A percentile compares a stretch with the other conserved stretches of the same genome.
Evolutionary conservation across 2,113 vertebrate species (phyloP).

Genomic region (Poeciliopsis turrubarensis): DNA sequence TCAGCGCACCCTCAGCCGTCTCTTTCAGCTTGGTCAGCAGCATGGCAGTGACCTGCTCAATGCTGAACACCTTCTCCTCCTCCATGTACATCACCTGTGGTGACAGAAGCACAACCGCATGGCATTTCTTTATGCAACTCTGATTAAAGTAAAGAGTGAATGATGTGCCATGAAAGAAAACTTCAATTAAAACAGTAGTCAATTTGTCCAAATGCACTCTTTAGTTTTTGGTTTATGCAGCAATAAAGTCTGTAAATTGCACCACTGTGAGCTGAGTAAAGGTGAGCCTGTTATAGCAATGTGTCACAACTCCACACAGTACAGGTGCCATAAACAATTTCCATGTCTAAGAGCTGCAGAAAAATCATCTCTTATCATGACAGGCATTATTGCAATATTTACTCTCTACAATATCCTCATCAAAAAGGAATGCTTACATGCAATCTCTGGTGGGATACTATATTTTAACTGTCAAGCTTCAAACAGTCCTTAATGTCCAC

Average conservation of each 20-base stretch:
- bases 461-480: background rate
- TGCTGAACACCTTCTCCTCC: conserved; percentile 94
- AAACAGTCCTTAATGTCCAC: background rate
- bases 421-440: background rate
- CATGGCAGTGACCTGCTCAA: conserved; percentile 96
- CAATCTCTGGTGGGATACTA: background rate
- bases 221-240: too few species aligned
- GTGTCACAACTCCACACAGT: background rate
- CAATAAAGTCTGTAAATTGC: too few species aligned
- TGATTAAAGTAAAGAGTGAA: background rate
- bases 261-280: background rate
- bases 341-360: too few species aligned
- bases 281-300: background rate
- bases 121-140: too few species aligned
- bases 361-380: too few species aligned
- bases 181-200: too few species aligned
- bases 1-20: conserved; percentile 91
- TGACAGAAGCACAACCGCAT: background rate
- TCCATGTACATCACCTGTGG: conserved; percentile 95
- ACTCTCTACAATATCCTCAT: background rate
- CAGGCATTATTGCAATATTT: background rate
- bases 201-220: too few species aligned
- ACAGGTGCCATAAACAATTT: background rate
- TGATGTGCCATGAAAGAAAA: background rate
- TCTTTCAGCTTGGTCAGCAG: conserved; percentile 96